Base-by-base conservation (phyloP, 1,140 invertebrate species). In the Papilio polyxenes region DNA sequence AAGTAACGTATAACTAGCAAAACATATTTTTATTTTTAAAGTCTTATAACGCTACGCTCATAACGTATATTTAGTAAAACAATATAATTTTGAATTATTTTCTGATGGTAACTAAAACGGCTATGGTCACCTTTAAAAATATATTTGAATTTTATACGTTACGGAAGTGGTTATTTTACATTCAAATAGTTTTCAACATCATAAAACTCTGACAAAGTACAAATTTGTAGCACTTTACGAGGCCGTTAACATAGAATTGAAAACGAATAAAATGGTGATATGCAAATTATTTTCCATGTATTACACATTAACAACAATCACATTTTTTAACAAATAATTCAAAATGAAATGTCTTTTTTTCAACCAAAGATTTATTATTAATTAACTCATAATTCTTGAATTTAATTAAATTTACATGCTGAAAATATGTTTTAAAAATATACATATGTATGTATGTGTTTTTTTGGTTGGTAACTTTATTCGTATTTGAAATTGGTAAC, bases 141-240 rank as follows among this genome's bases (percentile, higher is more conserved):
- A 40, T 72, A 72, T 72, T 72, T 72, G 13, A 72, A 72, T 72
- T 72, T 72, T 72, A 59, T 72, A 37, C 65, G 31, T 72, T 72
- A 72, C 23, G 23, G 37, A 72, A 72, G 31, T 40, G 65, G 65
- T 72, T 72, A 72, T 17, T 72, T 72, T 72, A 72, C 31, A 72
- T 72, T 72, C 65, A 72, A 72, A 72, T 72, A 72, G 65, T 72
- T 72, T 72, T 72, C 31, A 72, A 72, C 31, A 31, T 72, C 65
- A 72, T 72, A 72, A 72, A 72, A 72, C 23, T 37, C 65, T 37
- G 65, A 72, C 23, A 65, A 65, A 65, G 62, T 65, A 65, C 23
- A 62, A 62, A 62, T 31, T 65, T 65, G 62, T 65, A 65, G 62
- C 59, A 23, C n/a, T 65, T 65, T 31, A 9, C 10, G 59, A 23